Evolutionary conservation across 2,888 invertebrate genomes (phyloP), one percentile per base, ranked within the genome.

Genomic region (Atherix ibis): DNA sequence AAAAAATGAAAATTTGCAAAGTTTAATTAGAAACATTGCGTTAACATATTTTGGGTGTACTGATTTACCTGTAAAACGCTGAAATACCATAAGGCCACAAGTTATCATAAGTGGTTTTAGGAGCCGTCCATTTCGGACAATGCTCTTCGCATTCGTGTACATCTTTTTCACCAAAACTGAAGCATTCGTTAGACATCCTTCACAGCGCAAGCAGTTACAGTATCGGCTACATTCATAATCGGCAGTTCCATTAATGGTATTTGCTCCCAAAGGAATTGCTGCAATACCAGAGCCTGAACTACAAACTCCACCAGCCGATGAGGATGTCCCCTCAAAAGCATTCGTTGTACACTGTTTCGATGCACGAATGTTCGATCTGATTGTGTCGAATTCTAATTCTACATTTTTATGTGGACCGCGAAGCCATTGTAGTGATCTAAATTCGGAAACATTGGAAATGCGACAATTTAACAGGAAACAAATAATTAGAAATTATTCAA

Each of bases 81-180:
- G 89, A 53, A 89, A 87, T 63, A 87, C 76, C 85, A 88, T 88
- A 44, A 89, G 66, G 14, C 81, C 79, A 51, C 87, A 79, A 2
- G 85, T 81, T 34, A 88, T 80, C 39, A 81, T 61, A 30, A 84
- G 73, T 10, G 89, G 88, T 42, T 76, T 76, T n/a, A 66, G 49
- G 10, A 68, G 50, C 27, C 67, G 53, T 35, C 65, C 63, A 55
- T 65, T 63, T 18, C 66, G 64, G 8, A 43, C 32, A 24, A 37
- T 32, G 13, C 35, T 36, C 32, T 39, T 43, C 10, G 40, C 32
- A 29, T 38, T 43, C 9, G 38, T 27, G 12, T 26, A 26, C 6
- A 26, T 26, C 10, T 26, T 26, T 26, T 12, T 26, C 5, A 4
- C 26, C 12, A 12, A 26, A 10, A 13, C 6, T 5, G 5, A 5